These are phyloP conservation scores for Centropristis striata DNA, from an alignment of 2,113 vertebrate genomes.

Conservation along the genomic window DNA sequence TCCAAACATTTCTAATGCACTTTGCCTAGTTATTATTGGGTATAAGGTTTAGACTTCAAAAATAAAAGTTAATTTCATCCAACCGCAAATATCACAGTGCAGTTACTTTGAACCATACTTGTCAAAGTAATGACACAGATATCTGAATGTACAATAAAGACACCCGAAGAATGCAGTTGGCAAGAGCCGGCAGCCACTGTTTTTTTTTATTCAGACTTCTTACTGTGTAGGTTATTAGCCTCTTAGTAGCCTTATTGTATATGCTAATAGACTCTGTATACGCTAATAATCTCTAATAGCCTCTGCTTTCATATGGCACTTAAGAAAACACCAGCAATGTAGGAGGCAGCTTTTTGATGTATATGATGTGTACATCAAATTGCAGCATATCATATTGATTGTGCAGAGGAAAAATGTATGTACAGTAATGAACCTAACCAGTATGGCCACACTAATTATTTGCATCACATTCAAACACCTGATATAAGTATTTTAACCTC, in stretches of 20 bases:
- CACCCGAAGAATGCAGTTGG: not conserved
- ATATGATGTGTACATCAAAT: not conserved
- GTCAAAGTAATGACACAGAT: not conserved
- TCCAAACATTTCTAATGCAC: not conserved
- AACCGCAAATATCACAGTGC: not conserved
- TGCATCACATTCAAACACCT: not conserved
- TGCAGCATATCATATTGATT: not conserved
- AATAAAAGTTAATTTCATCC: not conserved
- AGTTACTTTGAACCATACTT: not conserved
- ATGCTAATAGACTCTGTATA: not conserved
- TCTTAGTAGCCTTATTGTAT: not conserved
- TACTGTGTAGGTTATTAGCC: no score
- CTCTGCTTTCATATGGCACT: not conserved
- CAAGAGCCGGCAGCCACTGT: not conserved
- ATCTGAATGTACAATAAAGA: not conserved
- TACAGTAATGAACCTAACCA: not conserved
- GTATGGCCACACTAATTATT: not conserved
- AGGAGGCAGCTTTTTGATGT: not conserved
- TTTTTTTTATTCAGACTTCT: not conserved
- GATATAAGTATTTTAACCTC: not conserved
- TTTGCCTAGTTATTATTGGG: not conserved
- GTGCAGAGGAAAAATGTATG: not conserved
- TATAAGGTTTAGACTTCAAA: not conserved
- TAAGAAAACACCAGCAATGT: not conserved
- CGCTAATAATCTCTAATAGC: no score